Evolutionary conservation across 2,797 vertebrate species (phyloP).

Genomic region (Setipinna tenuifilis): DNA sequence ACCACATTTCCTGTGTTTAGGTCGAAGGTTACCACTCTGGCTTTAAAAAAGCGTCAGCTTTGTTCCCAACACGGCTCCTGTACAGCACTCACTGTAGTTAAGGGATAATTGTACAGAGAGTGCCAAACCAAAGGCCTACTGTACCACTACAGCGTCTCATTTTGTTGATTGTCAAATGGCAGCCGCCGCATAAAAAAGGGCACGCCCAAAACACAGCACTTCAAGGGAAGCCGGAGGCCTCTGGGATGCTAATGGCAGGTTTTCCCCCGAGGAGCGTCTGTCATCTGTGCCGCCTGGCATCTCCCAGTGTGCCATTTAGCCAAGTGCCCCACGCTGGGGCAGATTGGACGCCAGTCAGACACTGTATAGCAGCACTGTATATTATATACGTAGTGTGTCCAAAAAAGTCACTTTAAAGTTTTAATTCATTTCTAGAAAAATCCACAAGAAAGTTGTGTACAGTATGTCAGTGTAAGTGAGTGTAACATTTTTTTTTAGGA

Average conservation of each 20-base stretch:
- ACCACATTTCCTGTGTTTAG: not conserved
- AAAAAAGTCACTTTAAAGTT: too few species aligned
- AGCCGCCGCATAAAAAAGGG: not conserved
- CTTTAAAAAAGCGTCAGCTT: not conserved
- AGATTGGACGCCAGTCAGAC: not conserved
- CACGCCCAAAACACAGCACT: slow-evolving; percentile 11
- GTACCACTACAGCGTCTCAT: slow-evolving; percentile 14
- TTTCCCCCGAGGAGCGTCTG: not conserved
- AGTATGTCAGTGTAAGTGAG: too few species aligned
- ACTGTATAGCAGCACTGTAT: not conserved
- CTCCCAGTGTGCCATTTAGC: slow-evolving; percentile 11
- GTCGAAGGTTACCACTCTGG: not conserved
- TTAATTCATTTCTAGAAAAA: too few species aligned
- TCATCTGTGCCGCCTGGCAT: not conserved
- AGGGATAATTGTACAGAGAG: slow-evolving; percentile 13
- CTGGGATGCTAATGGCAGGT: slow-evolving; percentile 1
- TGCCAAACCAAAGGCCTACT: not conserved
- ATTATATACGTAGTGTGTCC: not conserved
- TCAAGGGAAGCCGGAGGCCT: not conserved
- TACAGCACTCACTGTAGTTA: not conserved
- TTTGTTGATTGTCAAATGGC: slow-evolving; percentile 17
- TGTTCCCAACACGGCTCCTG: not conserved
- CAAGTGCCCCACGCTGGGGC: not conserved
- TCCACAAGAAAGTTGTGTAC: too few species aligned
- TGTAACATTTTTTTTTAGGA: too few species aligned